Evolutionary conservation across 2,113 vertebrate species (phyloP), one percentile per base, ranked within the genome.

Genomic region (Platichthys stellatus): DNA sequence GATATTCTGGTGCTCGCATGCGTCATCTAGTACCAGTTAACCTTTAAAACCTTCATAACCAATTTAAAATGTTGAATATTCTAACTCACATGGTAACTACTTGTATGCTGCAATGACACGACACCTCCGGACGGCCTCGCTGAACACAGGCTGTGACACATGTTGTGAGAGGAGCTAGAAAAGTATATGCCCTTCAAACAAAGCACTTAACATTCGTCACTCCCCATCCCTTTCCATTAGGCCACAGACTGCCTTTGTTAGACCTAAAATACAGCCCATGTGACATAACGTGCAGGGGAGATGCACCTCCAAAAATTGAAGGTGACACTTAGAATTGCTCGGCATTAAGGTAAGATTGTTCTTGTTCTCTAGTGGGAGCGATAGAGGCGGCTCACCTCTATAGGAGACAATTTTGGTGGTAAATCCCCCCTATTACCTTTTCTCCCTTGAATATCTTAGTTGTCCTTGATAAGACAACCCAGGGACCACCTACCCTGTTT

Each of bases 311-410:
- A 80, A 78, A 90, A 88, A 93, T 90, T 89, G 87, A 90, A 92
- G 89, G 89, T 92, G 93, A 92, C 93, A 90, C 81, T 87, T 78
- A 18, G 64, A 91, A 92, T 93, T 90, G 88, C 82, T 80, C 8
- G 35, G 80, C 83, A 92, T 91, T 92, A 92, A 63, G 82, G 76
- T 80, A 67, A 87, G 86, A 92, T 90, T 85, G 88, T 85, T 89
- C 85, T 87, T 80, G 69, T 85, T 91, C 84, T 83, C 85, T 74
- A 43, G 84, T 58, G 78, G 76, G 66, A 79, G 86, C 81, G 71
- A 83, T 86, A 80, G 89, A 84, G 82, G 82, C 71, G n/a, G 82
- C 84, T 91, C 89, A 82, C 73, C 73, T 88, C 82, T 76, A 83
- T 86, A 88, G 84, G 74, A 83, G 84, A 81, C 82, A 35, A 85